These are phyloP conservation scores for Tamandua tetradactyla DNA, from an alignment of 2,797 vertebrate genomes.

Conservation along the genomic window DNA sequence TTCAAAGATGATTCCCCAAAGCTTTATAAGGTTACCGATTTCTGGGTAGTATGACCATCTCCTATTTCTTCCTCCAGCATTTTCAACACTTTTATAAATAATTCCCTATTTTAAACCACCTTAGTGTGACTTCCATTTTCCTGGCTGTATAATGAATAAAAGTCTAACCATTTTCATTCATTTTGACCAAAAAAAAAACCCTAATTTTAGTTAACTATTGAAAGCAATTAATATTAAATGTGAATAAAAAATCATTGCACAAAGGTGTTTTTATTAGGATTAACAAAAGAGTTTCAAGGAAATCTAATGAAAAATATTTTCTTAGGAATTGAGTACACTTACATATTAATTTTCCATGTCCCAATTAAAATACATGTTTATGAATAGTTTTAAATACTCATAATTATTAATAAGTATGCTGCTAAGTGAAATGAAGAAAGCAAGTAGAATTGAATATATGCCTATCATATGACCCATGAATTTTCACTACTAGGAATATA, in stretches of 20 bases:
- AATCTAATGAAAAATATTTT: not conserved
- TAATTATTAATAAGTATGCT: not conserved
- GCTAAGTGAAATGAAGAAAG: not conserved
- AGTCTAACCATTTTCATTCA: not conserved
- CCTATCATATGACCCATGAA: not conserved
- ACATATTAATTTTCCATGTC: not conserved
- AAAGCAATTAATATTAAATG: not conserved
- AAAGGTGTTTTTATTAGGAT: not conserved
- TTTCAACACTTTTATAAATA: not conserved
- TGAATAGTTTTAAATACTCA: not conserved
- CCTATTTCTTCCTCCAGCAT: not conserved
- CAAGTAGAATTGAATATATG: not conserved
- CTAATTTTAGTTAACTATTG: not conserved
- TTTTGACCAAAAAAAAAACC: not conserved
- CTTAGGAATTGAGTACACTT: not conserved
- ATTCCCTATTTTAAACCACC: not conserved
- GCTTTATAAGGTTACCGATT: not conserved
- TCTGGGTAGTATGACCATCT: too few species aligned
- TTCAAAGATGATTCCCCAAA: not conserved
- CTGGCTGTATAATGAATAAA: not conserved
- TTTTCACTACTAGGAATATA: not conserved
- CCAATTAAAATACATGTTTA: slow-evolving; percentile 2
- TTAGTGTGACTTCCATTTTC: not conserved
- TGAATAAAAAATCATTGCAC: not conserved
- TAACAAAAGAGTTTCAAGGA: not conserved